A percentile compares a stretch with the other conserved stretches of the same genome.
phyloP scores from a whole-genome alignment of 2,797 vertebrate genomes.

The Remorina albescens region DNA sequence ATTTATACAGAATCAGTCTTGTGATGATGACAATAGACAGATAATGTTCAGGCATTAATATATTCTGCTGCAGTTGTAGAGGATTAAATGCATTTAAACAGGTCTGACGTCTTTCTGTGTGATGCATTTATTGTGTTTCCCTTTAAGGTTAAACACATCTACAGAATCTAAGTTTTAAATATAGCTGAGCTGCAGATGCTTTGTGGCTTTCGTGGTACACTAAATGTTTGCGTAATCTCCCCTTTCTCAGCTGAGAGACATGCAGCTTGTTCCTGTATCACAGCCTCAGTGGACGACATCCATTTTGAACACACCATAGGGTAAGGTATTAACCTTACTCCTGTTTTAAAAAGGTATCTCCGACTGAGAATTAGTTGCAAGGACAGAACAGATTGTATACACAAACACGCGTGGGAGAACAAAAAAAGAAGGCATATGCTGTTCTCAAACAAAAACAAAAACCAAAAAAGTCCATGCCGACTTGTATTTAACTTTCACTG shows the following conservation, averaged over 20 bases:
- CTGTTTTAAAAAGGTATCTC: neutral
- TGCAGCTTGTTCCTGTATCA: slow-evolving; percentile 94
- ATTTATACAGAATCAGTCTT: neutral
- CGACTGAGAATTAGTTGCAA: neutral
- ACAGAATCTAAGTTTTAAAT: neutral
- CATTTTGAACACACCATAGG: slow-evolving; percentile 97
- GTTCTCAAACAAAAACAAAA: neutral
- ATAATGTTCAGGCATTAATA: neutral
- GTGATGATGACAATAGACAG: neutral
- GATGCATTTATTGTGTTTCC: neutral
- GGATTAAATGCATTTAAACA: neutral
- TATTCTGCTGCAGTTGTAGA: neutral
- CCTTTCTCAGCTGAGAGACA: slow-evolving; percentile 91
- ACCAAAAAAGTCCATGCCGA: neutral
- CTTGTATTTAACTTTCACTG: neutral
- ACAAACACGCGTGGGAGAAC: neutral
- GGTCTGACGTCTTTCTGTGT: neutral
- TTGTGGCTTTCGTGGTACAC: slow-evolving; percentile 9
- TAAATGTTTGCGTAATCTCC: slow-evolving; percentile 46
- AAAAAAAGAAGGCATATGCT: neutral
- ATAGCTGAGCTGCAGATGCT: neutral
- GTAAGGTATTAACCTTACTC: slow-evolving; percentile 76
- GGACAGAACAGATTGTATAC: neutral
- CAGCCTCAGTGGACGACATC: slow-evolving; percentile 97
- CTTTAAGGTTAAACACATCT: neutral